Percentiles rank a stretch among this genome's conserved stretches.
Evolutionary conservation across 2,797 vertebrate genomes (phyloP).

Genomic region (Mormyrus hasselquistii): DNA sequence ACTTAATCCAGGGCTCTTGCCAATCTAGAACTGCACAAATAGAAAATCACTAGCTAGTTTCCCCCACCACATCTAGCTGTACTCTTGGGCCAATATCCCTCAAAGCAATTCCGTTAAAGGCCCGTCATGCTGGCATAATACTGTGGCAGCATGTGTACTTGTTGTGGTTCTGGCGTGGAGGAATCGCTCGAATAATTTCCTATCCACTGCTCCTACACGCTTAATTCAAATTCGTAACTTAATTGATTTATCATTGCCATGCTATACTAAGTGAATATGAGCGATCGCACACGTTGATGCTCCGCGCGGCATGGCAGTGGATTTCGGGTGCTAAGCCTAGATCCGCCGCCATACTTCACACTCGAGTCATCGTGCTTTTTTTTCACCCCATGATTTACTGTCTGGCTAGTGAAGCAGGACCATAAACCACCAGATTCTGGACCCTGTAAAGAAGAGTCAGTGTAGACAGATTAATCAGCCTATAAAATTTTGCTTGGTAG

Average conservation of each 20-base stretch:
- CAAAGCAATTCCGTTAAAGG: not conserved
- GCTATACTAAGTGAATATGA: not conserved
- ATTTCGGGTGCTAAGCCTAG: not conserved
- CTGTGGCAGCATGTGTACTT: not conserved
- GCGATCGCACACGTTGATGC: not conserved
- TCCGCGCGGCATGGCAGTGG: not conserved
- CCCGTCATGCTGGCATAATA: not conserved
- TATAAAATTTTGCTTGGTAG: not conserved
- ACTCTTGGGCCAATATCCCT: not conserved
- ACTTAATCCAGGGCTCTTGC: not conserved
- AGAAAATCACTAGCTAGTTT: not conserved
- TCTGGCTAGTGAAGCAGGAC: not conserved
- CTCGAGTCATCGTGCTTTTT: not conserved
- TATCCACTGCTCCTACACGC: not conserved
- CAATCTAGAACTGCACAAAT: not conserved
- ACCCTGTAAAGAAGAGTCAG: constrained; percentile 6
- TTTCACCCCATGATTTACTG: not conserved
- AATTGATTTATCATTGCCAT: not conserved
- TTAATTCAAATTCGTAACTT: not conserved
- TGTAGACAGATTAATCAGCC: not conserved
- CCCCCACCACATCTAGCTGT: not conserved
- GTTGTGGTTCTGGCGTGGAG: not conserved
- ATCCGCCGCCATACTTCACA: not conserved
- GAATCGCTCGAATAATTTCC: not conserved
- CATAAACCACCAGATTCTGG: not conserved